phyloP scores from a whole-genome alignment of 2,888 invertebrate species.

The Latheticus oryzae region DNA sequence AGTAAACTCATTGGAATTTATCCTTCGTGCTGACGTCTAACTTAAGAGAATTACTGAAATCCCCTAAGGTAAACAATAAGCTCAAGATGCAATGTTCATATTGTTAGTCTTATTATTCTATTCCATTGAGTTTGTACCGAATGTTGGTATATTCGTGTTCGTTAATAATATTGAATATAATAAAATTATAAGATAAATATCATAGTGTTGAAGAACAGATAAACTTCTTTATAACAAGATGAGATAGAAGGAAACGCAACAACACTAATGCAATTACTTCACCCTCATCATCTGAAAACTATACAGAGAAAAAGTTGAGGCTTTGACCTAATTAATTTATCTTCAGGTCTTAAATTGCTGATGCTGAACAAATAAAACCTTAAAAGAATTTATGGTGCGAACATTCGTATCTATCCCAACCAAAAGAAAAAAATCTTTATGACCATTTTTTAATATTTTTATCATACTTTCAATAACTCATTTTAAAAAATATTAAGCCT shows the following conservation, averaged over 20 bases:
- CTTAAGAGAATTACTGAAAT: constrained; percentile 13
- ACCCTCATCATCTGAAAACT: constrained; percentile 15
- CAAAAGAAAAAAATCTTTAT: no score
- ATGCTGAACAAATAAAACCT: no score
- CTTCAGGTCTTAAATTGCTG: no score
- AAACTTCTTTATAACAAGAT: background rate
- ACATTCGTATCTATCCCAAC: no score
- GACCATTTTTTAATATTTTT: no score
- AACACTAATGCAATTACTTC: constrained; percentile 8
- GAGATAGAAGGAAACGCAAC: background rate
- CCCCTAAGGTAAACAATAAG: constrained; percentile 13
- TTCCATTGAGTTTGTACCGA: constrained; percentile 7
- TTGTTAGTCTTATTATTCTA: constrained; percentile 2
- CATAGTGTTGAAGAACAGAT: constrained; percentile 10
- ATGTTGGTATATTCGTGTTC: no score
- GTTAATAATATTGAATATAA: no score
- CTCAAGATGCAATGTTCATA: background rate
- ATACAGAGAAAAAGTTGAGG: constrained; percentile 3
- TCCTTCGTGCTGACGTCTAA: constrained; percentile 21
- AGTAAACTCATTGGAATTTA: constrained; percentile 17
- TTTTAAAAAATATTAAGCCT: no score
- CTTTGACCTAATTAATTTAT: no score
- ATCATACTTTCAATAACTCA: no score
- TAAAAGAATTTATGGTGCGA: no score
- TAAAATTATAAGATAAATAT: no score